Conservation (phyloP, 2,888 invertebrate species). For the Parascotia fuliginaria region DNA sequence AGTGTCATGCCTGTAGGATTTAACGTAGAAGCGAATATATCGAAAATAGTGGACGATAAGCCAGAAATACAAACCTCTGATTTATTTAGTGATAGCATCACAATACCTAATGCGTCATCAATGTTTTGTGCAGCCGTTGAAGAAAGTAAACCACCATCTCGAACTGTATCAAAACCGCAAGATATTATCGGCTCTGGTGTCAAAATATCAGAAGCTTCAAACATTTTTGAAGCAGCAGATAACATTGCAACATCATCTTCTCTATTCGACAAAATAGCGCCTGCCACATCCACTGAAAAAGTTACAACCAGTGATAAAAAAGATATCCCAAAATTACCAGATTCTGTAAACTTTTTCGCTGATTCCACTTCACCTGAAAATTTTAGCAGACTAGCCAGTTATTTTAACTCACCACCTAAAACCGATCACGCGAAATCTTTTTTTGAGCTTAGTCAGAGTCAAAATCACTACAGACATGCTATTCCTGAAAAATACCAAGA, state of each 20-base stretch:
- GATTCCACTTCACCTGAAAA: conserved; percentile 39
- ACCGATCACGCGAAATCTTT: conserved; percentile 76
- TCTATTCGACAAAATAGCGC: background rate
- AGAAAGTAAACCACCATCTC: background rate
- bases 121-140: background rate
- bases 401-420: conserved; percentile 72
- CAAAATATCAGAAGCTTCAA: conserved; percentile 11
- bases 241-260: background rate
- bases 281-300: background rate
- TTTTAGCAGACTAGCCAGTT: conserved; percentile 74
- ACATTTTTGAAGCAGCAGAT: background rate
- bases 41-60: conserved; percentile 31
- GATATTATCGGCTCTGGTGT: conserved; percentile 1
- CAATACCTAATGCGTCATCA: background rate
- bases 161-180: background rate
- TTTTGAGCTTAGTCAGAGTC: conserved; percentile 81
- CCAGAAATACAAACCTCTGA: conserved; percentile 7
- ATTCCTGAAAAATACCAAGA: conserved; percentile 38
- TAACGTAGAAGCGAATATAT: conserved; percentile 32
- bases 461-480: conserved; percentile 73
- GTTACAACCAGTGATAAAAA: conserved; percentile 9
- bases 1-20: conserved; percentile 32
- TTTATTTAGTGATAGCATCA: background rate
- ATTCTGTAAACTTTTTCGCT: conserved; percentile 68
- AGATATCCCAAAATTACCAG: conserved; percentile 52